Base-by-base conservation (phyloP, 2,113 vertebrate genomes). In the Probosciger aterrimus region DNA sequence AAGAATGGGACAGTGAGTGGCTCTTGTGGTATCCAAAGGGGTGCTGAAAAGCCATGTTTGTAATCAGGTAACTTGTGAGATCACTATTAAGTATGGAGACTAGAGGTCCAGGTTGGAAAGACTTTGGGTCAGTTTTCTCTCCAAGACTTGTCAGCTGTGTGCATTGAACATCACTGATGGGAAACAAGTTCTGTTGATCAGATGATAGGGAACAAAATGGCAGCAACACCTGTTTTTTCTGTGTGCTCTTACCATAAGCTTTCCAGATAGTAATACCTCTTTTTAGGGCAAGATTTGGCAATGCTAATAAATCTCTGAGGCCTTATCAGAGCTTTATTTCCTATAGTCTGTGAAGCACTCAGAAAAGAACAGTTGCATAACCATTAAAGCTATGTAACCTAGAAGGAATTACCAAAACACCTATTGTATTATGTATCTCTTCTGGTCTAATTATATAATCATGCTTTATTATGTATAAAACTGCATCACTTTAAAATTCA, bases 381-480 rank as follows among this genome's bases (percentile, higher is more conserved):
- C 67, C 43, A 46, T 80, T 75, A 55, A 94, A 86, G 20, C 79
- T 86, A 23, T 55, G 76, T 92, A 92, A 82, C 17, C 63, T 74
- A 49, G 76, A 79, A 91, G 64, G 50, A 95, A 70, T 96, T 91
- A 68, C 55, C 52, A 82, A 64, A 91, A 80, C 73, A 78, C 92
- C 90, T 97, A 44, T 91, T 96, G 15, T 73, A 85, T 86, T 92
- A 55, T 89, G 50, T 20, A 20, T 91, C 44, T 81, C 91, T 67
- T 47, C 33, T 85, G 53, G 31, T 80, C 17, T 62, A 88, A 92
- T 95, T 97, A 53, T 93, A 70, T 39, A 82, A 20, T 10, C 33
- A n/a, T 64, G 24, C 19, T 95, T 70, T 85, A 92, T 96, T 96
- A 95, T 95, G 97, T 96, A 96, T 96, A 81, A 93, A 69, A 75